Percentiles rank a stretch among this genome's conserved stretches.
phyloP scores from a whole-genome alignment of 2,113 vertebrate species.

The Naja naja region DNA sequence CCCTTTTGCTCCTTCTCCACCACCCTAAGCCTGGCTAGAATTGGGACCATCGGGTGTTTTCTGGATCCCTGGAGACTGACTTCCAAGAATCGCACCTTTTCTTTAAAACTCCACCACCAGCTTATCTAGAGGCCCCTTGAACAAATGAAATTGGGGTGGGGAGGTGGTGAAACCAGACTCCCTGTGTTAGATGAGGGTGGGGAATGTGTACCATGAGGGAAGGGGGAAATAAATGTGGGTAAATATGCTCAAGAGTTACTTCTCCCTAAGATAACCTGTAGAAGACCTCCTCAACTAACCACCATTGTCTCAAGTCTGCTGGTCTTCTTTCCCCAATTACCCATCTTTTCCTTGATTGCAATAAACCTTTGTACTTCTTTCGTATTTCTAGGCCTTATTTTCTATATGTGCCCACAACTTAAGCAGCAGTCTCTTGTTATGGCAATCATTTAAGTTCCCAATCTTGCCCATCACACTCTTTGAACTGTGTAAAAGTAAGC shows the following conservation, averaged over 20 bases:
- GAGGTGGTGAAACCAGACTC: background rate
- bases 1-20: background rate
- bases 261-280: background rate
- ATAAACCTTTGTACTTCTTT: background rate
- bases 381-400: background rate
- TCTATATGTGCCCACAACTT: background rate
- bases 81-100: background rate
- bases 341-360: background rate
- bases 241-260: background rate
- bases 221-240: background rate
- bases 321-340: background rate
- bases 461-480: background rate
- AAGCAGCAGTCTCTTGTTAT: background rate
- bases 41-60: background rate
- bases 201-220: background rate
- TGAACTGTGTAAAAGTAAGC: background rate
- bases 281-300: background rate
- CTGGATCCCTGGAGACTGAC: background rate
- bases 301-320: background rate
- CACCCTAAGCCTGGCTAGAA: background rate
- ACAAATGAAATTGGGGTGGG: background rate
- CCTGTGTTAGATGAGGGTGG: background rate
- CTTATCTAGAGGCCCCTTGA: background rate
- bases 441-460: background rate
- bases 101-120: background rate